These are phyloP conservation scores for Parotocinclus haroldoi DNA, from an alignment of 2,797 vertebrate genomes.

Conservation along the genomic window DNA sequence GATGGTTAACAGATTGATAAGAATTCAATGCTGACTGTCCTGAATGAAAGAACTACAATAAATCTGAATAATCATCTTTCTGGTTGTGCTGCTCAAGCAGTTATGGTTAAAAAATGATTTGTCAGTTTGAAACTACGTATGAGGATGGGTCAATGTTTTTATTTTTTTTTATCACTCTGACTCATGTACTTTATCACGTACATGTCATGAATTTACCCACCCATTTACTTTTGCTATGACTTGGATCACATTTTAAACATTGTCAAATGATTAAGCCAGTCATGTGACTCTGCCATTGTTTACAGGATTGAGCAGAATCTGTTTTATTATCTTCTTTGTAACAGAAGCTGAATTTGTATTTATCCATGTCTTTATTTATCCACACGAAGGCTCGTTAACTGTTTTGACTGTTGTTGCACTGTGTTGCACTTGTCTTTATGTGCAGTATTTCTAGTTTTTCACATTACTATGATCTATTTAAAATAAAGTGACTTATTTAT, in stretches of 20 bases:
- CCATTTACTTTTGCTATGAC: slow-evolving; percentile 26
- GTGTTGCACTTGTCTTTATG: slow-evolving; percentile 77
- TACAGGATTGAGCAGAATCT: slow-evolving; percentile 46
- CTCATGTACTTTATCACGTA: slow-evolving; percentile 35
- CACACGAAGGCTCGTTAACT: slow-evolving; percentile 71
- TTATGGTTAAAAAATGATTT: slow-evolving; percentile 66
- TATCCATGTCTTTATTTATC: slow-evolving; percentile 52
- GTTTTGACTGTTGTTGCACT: slow-evolving; percentile 65
- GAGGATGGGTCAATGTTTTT: slow-evolving; percentile 23
- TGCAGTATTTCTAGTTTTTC: slow-evolving; percentile 81
- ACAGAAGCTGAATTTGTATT: slow-evolving; percentile 52
- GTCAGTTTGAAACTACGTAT: slow-evolving; percentile 3
- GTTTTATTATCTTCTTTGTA: slow-evolving; percentile 44
- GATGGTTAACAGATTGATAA: no score
- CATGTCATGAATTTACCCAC: slow-evolving; percentile 28
- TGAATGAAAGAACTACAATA: slow-evolving; percentile 2
- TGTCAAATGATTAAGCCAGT: slow-evolving; percentile 20
- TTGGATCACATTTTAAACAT: slow-evolving; percentile 1
- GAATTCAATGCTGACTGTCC: not conserved
- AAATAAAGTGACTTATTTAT: slow-evolving; percentile 98
- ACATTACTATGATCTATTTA: slow-evolving; percentile 77
- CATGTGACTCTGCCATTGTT: slow-evolving; percentile 43
- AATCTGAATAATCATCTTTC: not conserved
- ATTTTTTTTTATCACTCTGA: slow-evolving; percentile 11
- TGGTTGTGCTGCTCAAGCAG: slow-evolving; percentile 45